These are phyloP conservation scores for Scyliorhinus canicula DNA, from an alignment of 2,797 vertebrate species.

Conservation along the genomic window DNA sequence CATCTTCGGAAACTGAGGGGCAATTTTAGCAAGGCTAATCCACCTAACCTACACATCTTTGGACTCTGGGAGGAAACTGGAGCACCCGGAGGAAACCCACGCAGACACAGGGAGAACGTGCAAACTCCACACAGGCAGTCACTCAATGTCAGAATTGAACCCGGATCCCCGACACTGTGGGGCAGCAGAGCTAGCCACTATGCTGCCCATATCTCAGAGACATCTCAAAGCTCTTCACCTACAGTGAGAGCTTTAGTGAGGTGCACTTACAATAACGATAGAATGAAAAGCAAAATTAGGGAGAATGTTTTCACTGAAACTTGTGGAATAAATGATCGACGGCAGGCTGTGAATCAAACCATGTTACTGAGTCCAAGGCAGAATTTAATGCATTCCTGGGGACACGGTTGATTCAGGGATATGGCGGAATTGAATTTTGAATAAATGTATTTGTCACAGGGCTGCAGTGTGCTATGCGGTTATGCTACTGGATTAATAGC, in stretches of 20 bases:
- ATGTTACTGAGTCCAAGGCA: neutral
- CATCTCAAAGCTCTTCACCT: neutral
- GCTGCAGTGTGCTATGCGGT: neutral
- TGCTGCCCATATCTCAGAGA: neutral
- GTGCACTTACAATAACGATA: neutral
- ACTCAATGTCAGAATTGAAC: too few species aligned
- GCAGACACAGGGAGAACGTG: too few species aligned
- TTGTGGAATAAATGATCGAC: neutral
- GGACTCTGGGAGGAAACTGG: too few species aligned
- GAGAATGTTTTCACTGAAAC: neutral
- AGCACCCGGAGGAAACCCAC: too few species aligned
- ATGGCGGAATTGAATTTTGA: neutral
- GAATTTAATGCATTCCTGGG: neutral
- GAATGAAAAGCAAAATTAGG: neutral
- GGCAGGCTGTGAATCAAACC: neutral
- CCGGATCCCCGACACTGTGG: too few species aligned
- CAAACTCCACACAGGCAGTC: too few species aligned
- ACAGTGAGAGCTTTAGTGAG: too few species aligned
- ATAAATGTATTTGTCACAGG: neutral
- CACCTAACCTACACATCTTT: too few species aligned
- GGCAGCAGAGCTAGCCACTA: too few species aligned
- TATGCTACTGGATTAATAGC: neutral
- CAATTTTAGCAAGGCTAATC: too few species aligned
- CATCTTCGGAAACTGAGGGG: too few species aligned
- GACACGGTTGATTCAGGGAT: neutral